Base-by-base conservation (phyloP, 2,888 invertebrate species). In the Polymixis flavicincta region DNA sequence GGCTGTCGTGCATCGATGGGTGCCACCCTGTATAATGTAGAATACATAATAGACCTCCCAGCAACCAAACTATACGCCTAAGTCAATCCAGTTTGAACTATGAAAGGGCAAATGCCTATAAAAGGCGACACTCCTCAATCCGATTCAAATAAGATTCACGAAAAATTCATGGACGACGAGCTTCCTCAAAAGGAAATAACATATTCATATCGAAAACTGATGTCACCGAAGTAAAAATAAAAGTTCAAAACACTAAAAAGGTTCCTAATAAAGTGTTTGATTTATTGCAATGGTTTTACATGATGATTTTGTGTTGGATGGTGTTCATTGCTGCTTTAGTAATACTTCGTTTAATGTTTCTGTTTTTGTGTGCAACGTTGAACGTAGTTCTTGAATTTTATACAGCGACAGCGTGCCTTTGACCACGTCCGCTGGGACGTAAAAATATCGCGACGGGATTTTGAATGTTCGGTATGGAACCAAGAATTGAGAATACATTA, bases 171-270 rank as follows among this genome's bases (percentile, higher is more conserved):
- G 81, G 83, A 28, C 85, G 25, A 25, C 81, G 14, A 22, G 57
- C n/a, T 84, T 28, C 73, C 60, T 74, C 32, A 65, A 76, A 76
- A 61, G 81, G 83, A 68, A 42, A 76, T 73, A 68, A 68, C 66
- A 45, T 68, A 55, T 59, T 64, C 13, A 80, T 66, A 63, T 59
- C 17, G 28, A 75, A 74, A 59, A 68, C 66, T 83, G 72, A 80
- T 82, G 79, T 82, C 83, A 82, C 60, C 22, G 4, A 70, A 42
- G 52, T 72, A 63, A 63, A 82, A 71, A 70, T 82, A 81, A 72
- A 59, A 78, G 32, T 63, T 28, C 19, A 61, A 66, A 66, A 75
- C 11, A 42, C 60, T 63, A 64, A 71, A 69, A 69, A 74, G 83
- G 71, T 74, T 64, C 6, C 11, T 8, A 52, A 79, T 69, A 80